Conservation (phyloP, 2,113 vertebrate genomes). For the Muntiacus reevesi region DNA sequence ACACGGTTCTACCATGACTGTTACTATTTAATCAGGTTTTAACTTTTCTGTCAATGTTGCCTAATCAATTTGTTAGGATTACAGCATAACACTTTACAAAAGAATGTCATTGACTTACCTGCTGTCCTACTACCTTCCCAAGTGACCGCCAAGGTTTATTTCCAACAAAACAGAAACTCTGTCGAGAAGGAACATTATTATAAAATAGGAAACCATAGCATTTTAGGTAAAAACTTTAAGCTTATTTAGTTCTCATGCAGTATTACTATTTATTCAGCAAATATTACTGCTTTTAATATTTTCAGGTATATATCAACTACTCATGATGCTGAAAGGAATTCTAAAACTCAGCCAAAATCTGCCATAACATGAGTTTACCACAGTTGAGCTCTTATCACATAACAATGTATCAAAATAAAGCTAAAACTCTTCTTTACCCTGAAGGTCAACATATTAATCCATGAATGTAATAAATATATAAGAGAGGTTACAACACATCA, state of each 20-base stretch:
- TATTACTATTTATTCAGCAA: neutral
- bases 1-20: neutral
- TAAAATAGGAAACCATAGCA: neutral
- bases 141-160: neutral
- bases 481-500: neutral
- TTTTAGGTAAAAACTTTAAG: neutral
- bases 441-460: neutral
- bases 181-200: neutral
- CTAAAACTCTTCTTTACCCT: neutral
- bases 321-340: neutral
- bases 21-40: neutral
- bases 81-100: neutral
- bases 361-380: neutral
- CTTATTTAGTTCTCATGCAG: neutral
- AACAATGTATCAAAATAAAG: neutral
- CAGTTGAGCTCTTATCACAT: neutral
- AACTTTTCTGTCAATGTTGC: neutral
- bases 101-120: neutral
- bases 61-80: neutral
- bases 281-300: neutral
- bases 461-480: neutral
- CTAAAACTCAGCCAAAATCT: neutral
- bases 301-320: neutral
- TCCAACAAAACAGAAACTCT: neutral
- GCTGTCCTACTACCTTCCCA: neutral